Base-by-base conservation (phyloP, 2,888 invertebrate species). In the Itoplectis maculator region DNA sequence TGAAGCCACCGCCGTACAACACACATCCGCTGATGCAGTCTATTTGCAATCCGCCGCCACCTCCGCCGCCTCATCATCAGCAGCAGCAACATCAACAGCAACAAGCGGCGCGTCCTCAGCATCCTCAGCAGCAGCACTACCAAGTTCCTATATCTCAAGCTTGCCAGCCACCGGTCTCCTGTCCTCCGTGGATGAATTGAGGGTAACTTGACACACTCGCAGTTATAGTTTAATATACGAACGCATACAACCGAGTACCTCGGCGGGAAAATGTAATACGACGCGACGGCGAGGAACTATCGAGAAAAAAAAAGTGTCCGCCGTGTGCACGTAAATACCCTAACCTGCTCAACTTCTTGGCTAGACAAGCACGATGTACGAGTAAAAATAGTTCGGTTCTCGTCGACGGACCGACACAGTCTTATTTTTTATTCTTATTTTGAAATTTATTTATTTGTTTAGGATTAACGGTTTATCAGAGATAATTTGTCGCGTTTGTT, bases 1-100 rank as follows among this genome's bases (percentile, higher is more conserved):
- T 87, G 75, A 91, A 91, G 86, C 88, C 89, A 61, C 88, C 89
- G 13, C 88, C 90, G 73, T 88, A 85, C 79, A 89, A 87, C 81
- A 87, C 89, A 18, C 85, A 89, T 54, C 89, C 90, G 45, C 86
- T 91, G 70, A 89, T 91, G 88, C 90, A 90, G 75, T 91, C 90
- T 8, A 90, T 90, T 72, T 91, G 91, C 79, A 90, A 91, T 87
- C 91, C 91, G 47, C 91, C 91, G 2, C 91, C 91, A 11, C 89
- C 90, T 8, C 90, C 88, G 5, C 88, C 91, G 7, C 90, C 89
- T 11, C 89, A 49, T 90, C 89, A 63, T 87, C 89, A 45, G 18
- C 79, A 83, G n/a, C 90, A 29, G 29, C 29, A 29, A 5, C 90
- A 29, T 2, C 29, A 29, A 5, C 29, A 29, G 5, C 29, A 89